These are phyloP conservation scores for Cacatua alba DNA, from an alignment of 2,113 vertebrate species.

Conservation along the genomic window DNA sequence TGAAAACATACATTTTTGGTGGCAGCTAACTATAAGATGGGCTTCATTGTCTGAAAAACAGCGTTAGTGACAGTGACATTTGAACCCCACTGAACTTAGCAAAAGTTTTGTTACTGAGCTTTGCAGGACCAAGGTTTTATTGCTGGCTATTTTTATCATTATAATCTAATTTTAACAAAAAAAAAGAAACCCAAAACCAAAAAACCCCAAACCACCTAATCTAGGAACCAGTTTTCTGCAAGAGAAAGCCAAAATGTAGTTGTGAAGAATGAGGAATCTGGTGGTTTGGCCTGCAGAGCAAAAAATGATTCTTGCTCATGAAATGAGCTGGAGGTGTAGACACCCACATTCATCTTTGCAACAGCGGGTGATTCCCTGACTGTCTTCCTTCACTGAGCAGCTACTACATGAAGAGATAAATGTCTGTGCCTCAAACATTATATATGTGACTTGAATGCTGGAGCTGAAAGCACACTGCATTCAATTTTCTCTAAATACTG, in stretches of 20 bases:
- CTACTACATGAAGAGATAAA: not conserved
- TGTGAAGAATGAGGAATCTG: not conserved
- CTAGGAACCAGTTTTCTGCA: not conserved
- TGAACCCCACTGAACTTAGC: not conserved
- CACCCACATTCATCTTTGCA: constrained; percentile 1
- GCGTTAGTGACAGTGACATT: not conserved
- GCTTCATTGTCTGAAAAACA: not conserved
- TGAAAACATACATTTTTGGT: not conserved
- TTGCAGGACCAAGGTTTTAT: not conserved
- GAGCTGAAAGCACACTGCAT: not conserved
- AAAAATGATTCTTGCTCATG: not conserved
- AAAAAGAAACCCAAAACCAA: not conserved
- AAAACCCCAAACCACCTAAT: not conserved
- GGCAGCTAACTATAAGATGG: not conserved
- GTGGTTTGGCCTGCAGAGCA: not conserved
- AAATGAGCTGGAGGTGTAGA: not conserved
- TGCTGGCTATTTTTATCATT: not conserved
- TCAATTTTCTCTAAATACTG: not conserved
- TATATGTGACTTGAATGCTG: not conserved
- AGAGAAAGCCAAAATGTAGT: not conserved
- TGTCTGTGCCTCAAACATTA: not conserved
- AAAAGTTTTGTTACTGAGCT: not conserved
- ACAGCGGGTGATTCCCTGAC: not conserved
- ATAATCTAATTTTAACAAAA: not conserved
- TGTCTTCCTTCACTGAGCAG: not conserved